phyloP scores from a whole-genome alignment of 2,113 vertebrate genomes.

The Diphyllodes magnificus region DNA sequence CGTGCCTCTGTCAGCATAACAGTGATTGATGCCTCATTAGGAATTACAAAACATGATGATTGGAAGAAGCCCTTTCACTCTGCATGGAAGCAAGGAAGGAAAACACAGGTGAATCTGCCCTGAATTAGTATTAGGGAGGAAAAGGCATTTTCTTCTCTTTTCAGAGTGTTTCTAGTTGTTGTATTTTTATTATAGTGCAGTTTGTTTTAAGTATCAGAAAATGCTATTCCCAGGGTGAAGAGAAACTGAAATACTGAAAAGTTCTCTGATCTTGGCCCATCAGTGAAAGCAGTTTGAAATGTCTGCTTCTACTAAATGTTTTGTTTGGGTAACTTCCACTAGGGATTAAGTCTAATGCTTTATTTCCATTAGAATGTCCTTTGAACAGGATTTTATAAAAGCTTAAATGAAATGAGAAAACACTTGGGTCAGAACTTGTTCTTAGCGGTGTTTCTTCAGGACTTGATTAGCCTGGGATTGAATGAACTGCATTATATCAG shows the following conservation, averaged over 20 bases:
- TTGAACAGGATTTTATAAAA: slow-evolving; percentile 24
- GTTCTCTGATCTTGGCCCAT: slow-evolving; percentile 20
- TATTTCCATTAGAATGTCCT: slow-evolving; percentile 47
- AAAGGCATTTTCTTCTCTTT: neutral
- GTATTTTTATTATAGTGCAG: neutral
- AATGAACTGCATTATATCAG: neutral
- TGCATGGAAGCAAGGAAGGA: neutral
- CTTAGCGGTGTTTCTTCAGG: neutral
- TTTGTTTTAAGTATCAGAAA: neutral
- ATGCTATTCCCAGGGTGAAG: neutral
- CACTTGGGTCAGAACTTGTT: neutral
- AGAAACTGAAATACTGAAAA: slow-evolving; percentile 18
- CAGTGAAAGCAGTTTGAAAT: slow-evolving; percentile 24
- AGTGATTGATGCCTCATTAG: neutral
- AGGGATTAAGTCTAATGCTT: slow-evolving; percentile 26
- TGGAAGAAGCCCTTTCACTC: neutral
- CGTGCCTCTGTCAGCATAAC: neutral
- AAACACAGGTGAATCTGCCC: neutral
- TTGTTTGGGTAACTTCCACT: slow-evolving; percentile 46
- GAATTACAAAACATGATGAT: neutral
- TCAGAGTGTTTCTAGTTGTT: neutral
- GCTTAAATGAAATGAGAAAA: slow-evolving; percentile 33
- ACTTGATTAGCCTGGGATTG: neutral
- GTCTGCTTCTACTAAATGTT: slow-evolving; percentile 13
- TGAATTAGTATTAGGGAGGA: neutral